Conservation (phyloP, 2,113 vertebrate species). For the Trematomus loennbergii region DNA sequence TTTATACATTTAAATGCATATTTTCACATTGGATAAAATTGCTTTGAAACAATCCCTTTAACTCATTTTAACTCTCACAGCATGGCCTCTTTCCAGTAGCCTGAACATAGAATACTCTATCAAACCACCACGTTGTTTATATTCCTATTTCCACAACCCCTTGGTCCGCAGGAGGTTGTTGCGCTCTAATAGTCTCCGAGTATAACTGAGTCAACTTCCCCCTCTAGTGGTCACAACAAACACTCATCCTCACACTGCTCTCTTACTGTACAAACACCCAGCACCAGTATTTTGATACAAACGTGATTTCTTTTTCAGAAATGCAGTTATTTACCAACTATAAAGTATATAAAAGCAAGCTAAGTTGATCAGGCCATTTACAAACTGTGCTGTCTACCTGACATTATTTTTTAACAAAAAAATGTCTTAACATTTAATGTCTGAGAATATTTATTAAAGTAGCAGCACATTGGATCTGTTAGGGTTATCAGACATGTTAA, state of each 20-base stretch:
- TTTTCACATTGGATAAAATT: neutral
- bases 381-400: neutral
- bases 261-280: neutral
- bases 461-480: neutral
- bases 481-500: neutral
- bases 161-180: neutral
- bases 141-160: neutral
- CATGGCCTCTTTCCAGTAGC: neutral
- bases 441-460: neutral
- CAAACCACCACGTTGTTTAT: neutral
- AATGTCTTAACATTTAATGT: neutral
- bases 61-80: neutral
- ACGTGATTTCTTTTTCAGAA: neutral
- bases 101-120: slow-evolving; percentile 10
- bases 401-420: neutral
- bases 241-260: neutral
- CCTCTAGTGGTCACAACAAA: slow-evolving; percentile 73
- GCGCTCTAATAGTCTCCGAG: neutral
- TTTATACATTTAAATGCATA: neutral
- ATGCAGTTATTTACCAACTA: neutral
- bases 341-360: too few relatives aligned
- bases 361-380: neutral
- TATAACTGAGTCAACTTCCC: slow-evolving; percentile 49
- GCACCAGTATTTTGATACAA: neutral
- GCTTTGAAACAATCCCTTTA: neutral